Percentiles rank a stretch among this genome's conserved stretches.
Evolutionary conservation across 2,888 invertebrate species (phyloP).

Genomic region (Nephrocerus scutellatus): DNA sequence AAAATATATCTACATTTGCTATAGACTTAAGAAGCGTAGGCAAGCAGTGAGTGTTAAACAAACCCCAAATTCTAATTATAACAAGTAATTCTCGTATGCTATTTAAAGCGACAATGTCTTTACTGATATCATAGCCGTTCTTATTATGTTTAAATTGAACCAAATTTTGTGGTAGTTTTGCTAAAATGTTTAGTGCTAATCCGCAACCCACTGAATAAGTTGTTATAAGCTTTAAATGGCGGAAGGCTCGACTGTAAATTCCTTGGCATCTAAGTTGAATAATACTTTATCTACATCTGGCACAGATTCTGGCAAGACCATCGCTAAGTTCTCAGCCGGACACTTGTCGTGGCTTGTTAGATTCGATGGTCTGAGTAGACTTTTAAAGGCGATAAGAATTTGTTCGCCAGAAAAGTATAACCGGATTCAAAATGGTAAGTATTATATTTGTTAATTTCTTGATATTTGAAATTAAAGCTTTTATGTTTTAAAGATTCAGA

Average conservation of each 20-base stretch:
- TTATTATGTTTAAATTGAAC: slow-evolving; percentile 48
- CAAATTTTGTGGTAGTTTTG: slow-evolving; percentile 64
- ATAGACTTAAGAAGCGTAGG: slow-evolving; percentile 73
- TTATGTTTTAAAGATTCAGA: too few relatives aligned
- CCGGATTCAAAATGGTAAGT: too few relatives aligned
- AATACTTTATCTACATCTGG: slow-evolving; percentile 74
- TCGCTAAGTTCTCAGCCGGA: slow-evolving; percentile 71
- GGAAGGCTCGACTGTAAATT: slow-evolving; percentile 74
- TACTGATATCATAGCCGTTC: slow-evolving; percentile 64
- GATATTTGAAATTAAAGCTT: too few relatives aligned
- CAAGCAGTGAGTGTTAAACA: slow-evolving; percentile 66
- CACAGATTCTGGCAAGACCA: slow-evolving; percentile 62
- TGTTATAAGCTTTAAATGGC: slow-evolving; percentile 83
- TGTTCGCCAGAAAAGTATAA: too few relatives aligned
- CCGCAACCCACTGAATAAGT: slow-evolving; percentile 83
- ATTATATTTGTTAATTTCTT: too few relatives aligned
- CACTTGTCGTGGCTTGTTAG: slow-evolving; percentile 73
- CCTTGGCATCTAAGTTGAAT: slow-evolving; percentile 74
- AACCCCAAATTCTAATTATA: slow-evolving; percentile 75
- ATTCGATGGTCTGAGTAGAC: slow-evolving; percentile 74
- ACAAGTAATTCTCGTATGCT: slow-evolving; percentile 75
- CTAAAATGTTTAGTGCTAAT: slow-evolving; percentile 76
- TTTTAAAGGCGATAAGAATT: slow-evolving; percentile 75
- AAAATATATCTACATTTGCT: slow-evolving; percentile 70
- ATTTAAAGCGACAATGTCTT: slow-evolving; percentile 70